Conservation (phyloP, 2,113 vertebrate species). For the Agapornis roseicollis region DNA sequence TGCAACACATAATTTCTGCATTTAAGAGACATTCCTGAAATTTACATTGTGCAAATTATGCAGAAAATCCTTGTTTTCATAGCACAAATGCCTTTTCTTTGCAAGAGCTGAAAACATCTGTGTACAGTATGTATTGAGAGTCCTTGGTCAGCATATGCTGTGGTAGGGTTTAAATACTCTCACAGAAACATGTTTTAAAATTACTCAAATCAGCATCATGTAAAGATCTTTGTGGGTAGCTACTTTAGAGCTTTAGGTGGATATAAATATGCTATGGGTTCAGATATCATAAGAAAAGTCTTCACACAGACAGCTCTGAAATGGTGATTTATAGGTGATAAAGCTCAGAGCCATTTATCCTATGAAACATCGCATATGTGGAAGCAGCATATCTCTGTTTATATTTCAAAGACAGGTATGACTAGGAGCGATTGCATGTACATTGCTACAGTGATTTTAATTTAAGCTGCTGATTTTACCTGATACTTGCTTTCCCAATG, state of each 20-base stretch:
- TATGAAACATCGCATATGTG: not conserved
- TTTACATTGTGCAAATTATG: not conserved
- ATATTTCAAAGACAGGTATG: not conserved
- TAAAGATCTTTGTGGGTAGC: not conserved
- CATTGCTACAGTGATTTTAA: not conserved
- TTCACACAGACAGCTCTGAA: not conserved
- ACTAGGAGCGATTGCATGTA: not conserved
- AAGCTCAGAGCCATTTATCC: not conserved
- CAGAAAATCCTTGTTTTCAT: not conserved
- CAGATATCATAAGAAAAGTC: not conserved
- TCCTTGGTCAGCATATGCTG: not conserved
- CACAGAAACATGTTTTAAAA: not conserved
- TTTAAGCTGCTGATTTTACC: not conserved
- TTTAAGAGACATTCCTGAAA: not conserved
- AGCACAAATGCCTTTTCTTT: not conserved
- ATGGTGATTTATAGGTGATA: not conserved
- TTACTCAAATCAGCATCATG: accelerated
- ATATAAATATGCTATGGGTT: not conserved
- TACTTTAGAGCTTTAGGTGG: not conserved
- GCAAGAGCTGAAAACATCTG: not conserved
- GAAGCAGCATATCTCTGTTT: not conserved
- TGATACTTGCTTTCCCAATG: not conserved
- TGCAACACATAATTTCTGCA: not conserved
- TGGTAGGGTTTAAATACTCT: not conserved
- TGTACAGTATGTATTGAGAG: not conserved